Conservation (phyloP, 2,888 invertebrate species). For the Micoletzkya japonica region DNA sequence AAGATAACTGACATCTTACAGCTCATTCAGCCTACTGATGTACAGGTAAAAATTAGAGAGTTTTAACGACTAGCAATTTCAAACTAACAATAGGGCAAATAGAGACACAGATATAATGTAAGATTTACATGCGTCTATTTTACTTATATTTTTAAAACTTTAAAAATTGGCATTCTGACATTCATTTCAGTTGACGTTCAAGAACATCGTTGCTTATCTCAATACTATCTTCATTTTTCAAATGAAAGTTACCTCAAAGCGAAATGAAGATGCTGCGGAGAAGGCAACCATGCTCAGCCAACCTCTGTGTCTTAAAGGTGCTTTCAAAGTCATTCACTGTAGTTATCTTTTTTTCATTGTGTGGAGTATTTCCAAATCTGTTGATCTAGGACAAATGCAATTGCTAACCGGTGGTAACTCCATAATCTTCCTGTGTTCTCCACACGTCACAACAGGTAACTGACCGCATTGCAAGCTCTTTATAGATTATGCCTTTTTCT, state of each 20-base stretch:
- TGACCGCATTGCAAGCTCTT: too few species aligned
- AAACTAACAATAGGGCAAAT: constrained; percentile 5
- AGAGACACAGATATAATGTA: too few species aligned
- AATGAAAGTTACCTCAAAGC: constrained; percentile 45
- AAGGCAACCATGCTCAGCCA: constrained; percentile 42
- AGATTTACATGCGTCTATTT: too few species aligned
- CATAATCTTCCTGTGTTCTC: constrained; percentile 58
- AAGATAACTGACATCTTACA: constrained; percentile 57
- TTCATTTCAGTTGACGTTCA: constrained; percentile 50
- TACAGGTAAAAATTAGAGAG: constrained; percentile 37
- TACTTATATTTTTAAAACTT: not conserved
- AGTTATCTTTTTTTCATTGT: not conserved
- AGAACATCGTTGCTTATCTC: constrained; percentile 52
- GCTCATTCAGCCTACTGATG: constrained; percentile 55
- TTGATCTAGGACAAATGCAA: constrained; percentile 52
- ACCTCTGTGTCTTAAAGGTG: constrained; percentile 45
- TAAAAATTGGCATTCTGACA: too few species aligned
- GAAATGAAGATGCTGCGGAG: constrained; percentile 43
- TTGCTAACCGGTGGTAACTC: constrained; percentile 51
- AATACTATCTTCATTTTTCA: constrained; percentile 60
- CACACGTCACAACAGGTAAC: constrained; percentile 54
- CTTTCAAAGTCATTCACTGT: not conserved
- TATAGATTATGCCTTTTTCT: not conserved
- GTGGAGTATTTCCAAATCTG: not conserved
- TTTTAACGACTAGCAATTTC: not conserved